Conservation (phyloP, 2,113 vertebrate genomes). For the Spea multiplicata region DNA sequence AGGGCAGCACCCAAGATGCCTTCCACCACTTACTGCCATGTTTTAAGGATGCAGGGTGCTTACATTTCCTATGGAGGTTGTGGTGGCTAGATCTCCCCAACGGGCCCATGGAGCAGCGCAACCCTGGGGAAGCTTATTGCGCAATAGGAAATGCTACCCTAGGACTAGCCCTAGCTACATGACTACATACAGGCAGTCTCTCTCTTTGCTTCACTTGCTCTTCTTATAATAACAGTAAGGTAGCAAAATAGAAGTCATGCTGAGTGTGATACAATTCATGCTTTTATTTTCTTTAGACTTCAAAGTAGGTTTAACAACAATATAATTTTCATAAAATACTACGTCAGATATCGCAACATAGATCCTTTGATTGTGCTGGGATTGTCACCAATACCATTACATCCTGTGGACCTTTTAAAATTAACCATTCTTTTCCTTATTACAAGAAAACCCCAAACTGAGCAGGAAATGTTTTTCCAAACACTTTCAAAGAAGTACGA, state of each 20-base stretch:
- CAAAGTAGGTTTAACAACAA: slow-evolving; percentile 43
- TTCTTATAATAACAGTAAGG: slow-evolving; percentile 23
- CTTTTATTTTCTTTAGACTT: slow-evolving; percentile 26
- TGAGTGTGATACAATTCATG: slow-evolving; percentile 34
- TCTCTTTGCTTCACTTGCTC: not conserved
- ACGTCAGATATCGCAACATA: slow-evolving; percentile 28
- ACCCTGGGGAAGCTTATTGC: no score
- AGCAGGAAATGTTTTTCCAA: slow-evolving; percentile 67
- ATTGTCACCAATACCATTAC: slow-evolving; percentile 45
- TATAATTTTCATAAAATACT: slow-evolving; percentile 39
- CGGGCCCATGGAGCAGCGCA: no score
- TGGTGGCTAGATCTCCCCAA: no score
- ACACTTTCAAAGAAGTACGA: slow-evolving; percentile 63
- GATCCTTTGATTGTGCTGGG: slow-evolving; percentile 42
- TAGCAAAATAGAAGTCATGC: slow-evolving; percentile 16
- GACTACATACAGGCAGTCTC: no score
- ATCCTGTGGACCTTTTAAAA: slow-evolving; percentile 41
- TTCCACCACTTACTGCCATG: no score
- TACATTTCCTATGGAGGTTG: no score
- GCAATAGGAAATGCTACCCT: no score
- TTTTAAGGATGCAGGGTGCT: no score
- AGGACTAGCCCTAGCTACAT: no score
- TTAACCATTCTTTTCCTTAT: slow-evolving; percentile 31
- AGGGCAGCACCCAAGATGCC: no score
- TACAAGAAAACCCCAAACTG: slow-evolving; percentile 57